Evolutionary conservation across 1,140 invertebrate genomes (phyloP), one percentile per base, ranked within the genome.

Genomic region (Drosophila baimaii): DNA sequence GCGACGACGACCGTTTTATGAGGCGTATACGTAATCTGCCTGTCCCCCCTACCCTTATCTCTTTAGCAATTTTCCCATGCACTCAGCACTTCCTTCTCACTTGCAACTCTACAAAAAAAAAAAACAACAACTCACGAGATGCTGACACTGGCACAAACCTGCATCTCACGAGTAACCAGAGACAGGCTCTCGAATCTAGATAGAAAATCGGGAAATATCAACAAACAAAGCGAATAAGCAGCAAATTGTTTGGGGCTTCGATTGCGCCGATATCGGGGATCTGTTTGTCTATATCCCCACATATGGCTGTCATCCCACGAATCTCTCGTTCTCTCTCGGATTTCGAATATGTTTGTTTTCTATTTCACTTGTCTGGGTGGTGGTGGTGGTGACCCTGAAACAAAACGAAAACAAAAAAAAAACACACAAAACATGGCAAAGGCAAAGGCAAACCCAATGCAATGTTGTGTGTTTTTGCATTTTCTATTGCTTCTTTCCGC

Each of bases 351-450:
- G 72, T 75, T 75, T 80, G 81, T 79, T 83, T 83, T 83, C 81
- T 77, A 79, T 83, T 83, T 79, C 66, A 72, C 69, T 83, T 64
- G 76, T n/a, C n/a, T n/a, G n/a, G n/a, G n/a, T n/a, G n/a, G n/a
- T n/a, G n/a, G 52, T 46, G 59, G 31, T n/a, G 55, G 21, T 62
- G 81, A 59, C 81, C 81, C 71, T 83, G 81, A 61, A 61, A 31
- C 31, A 54, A 43, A 63, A 49, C 17, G 21, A 41, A 41, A 31
- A 31, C 29, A 70, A 65, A 59, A 56, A 6, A 33, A 8, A 62
- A 35, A 35, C n/a, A n/a, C n/a, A 5, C 5, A 37, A 66, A 65
- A 29, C 8, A 70, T 57, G 21, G 61, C 65, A 64, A 41, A 13
- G 17, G 31, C 25, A 55, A n/a, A 55, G 19, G 52, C 33, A 55